These are phyloP conservation scores for Lutra lutra DNA, from an alignment of 2,797 vertebrate genomes.

Conservation along the genomic window DNA sequence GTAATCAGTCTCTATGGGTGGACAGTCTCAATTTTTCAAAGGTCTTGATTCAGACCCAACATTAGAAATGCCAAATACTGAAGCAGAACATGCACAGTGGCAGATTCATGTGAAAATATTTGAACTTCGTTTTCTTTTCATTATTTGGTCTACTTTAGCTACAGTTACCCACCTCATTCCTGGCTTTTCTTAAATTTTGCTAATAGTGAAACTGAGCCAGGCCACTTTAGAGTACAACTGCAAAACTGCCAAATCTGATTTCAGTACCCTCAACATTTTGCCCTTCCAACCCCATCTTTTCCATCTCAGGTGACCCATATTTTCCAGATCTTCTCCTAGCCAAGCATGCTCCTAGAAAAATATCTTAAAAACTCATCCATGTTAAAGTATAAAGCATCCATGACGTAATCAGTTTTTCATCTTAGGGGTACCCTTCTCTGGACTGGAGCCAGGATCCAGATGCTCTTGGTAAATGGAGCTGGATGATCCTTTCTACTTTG, in stretches of 20 bases:
- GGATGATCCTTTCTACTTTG: neutral
- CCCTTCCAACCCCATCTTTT: neutral
- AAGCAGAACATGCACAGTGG: neutral
- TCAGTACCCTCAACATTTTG: neutral
- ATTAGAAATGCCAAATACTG: neutral
- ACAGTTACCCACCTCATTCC: neutral
- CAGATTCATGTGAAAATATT: neutral
- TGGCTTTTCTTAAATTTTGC: neutral
- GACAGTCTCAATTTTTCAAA: conserved; percentile 1
- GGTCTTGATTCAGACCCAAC: neutral
- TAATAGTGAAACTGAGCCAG: neutral
- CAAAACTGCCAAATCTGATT: neutral
- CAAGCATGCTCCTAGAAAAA: neutral
- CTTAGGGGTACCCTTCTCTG: neutral
- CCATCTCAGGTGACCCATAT: neutral
- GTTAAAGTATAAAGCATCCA: neutral
- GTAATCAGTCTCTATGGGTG: neutral
- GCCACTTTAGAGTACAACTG: neutral
- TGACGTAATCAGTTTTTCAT: neutral
- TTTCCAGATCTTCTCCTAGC: neutral
- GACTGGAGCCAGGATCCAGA: neutral
- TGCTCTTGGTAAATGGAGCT: neutral
- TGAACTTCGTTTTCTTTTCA: neutral
- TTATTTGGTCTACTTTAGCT: neutral
- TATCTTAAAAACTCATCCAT: neutral